Percentiles rank a stretch among this genome's conserved stretches.
Evolutionary conservation across 2,888 invertebrate species (phyloP).

Genomic region (Cerceris rybyensis): DNA sequence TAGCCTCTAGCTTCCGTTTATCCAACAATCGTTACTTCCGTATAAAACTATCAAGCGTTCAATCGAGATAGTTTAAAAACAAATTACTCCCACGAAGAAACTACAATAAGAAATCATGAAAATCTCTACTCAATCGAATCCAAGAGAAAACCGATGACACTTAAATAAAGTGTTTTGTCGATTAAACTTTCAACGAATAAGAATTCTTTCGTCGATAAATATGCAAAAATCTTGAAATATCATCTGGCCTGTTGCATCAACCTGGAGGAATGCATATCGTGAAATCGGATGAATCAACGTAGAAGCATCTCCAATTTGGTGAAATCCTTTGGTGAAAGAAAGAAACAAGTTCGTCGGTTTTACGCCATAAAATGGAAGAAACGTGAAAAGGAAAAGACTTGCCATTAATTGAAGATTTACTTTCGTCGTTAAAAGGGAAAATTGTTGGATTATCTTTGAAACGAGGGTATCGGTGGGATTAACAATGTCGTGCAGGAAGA

Average conservation of each 20-base stretch:
- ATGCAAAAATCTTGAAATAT: conserved; percentile 2
- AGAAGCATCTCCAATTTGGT: not conserved
- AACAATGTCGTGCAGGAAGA: conserved; percentile 76
- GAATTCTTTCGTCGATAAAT: not conserved
- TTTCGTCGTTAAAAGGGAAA: not conserved
- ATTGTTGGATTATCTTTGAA: not conserved
- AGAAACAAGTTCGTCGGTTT: not conserved
- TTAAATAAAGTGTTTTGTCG: no score
- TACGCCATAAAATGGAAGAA: not conserved
- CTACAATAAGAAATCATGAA: no score
- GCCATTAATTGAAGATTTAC: not conserved
- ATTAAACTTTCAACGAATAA: no score
- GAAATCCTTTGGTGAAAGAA: conserved; percentile 2
- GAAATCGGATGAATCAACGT: conserved; percentile 30
- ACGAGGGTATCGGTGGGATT: conserved; percentile 13
- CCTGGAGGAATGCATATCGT: conserved; percentile 26
- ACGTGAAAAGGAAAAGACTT: not conserved
- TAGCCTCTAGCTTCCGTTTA: not conserved
- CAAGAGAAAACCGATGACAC: no score
- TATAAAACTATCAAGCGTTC: not conserved
- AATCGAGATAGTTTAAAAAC: no score
- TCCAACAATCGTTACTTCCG: no score
- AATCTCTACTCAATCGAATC: no score
- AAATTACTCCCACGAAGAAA: no score
- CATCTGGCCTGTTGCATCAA: conserved; percentile 19